A percentile compares a stretch with the other conserved stretches of the same genome.
Conservation (phyloP, 2,113 vertebrate genomes). For the Percopsis transmontana region DNA sequence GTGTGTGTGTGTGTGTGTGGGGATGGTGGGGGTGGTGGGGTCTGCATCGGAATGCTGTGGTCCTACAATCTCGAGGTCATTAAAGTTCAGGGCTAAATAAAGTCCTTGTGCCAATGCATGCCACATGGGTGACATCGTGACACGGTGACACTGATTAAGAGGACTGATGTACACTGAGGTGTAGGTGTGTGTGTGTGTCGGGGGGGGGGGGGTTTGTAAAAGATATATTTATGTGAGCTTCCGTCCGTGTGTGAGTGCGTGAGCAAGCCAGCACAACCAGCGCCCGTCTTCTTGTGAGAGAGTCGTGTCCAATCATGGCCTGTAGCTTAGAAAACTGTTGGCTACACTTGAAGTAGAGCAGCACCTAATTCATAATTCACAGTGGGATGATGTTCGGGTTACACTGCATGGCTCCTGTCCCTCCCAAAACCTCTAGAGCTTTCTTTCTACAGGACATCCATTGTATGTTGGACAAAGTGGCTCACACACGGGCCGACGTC, state of each 20-base stretch:
- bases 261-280: background rate
- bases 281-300: conserved; percentile 1
- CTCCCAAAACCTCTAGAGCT: too few species aligned
- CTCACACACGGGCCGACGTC: too few species aligned
- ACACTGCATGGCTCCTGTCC: too few species aligned
- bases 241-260: conserved; percentile 1
- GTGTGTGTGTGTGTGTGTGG: conserved; percentile 10
- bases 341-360: background rate
- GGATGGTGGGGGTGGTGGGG: conserved; percentile 10
- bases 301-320: background rate
- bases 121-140: conserved; percentile 18
- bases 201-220: too few species aligned
- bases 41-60: conserved; percentile 23
- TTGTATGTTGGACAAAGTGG: too few species aligned
- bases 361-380: background rate
- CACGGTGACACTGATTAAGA: background rate
- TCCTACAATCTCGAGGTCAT: conserved; percentile 30
- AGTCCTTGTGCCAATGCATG: conserved; percentile 39
- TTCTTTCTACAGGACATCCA: too few species aligned
- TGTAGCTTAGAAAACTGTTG: too few species aligned
- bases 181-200: background rate
- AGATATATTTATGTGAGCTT: too few species aligned
- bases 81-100: conserved; percentile 73
- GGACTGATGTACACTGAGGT: background rate
- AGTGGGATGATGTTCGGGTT: background rate